Percentiles rank a stretch among this genome's conserved stretches.
These are phyloP conservation scores for Xerus inauris DNA, from an alignment of 2,113 vertebrate genomes.

Conservation along the genomic window DNA sequence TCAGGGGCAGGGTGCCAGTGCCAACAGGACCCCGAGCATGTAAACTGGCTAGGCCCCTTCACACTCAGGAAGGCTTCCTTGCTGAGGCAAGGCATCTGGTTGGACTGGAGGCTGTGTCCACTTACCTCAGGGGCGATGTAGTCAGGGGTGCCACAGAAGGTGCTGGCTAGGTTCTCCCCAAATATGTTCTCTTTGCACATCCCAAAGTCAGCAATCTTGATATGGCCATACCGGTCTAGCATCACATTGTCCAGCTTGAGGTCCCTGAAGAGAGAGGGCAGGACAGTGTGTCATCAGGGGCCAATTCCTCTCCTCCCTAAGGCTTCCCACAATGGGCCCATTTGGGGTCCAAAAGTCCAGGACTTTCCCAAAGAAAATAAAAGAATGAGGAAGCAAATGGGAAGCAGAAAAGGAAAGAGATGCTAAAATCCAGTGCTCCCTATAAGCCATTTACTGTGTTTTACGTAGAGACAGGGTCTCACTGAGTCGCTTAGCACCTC, in stretches of 20 bases:
- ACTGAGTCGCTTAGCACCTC: no score
- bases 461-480: no score
- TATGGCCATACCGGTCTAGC: constrained; percentile 95
- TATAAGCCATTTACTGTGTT: not conserved
- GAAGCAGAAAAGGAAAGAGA: not conserved
- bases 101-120: rapidly evolving
- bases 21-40: rapidly evolving
- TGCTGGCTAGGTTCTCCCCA: constrained; percentile 94
- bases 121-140: constrained; percentile 95
- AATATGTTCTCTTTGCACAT: constrained; percentile 98
- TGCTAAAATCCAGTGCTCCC: not conserved
- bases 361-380: not conserved
- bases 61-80: not conserved
- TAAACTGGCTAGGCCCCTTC: not conserved
- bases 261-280: constrained; percentile 87
- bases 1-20: not conserved
- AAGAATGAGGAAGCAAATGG: not conserved
- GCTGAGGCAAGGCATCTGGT: not conserved
- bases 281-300: not conserved
- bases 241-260: constrained; percentile 99
- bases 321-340: not conserved
- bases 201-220: constrained; percentile 98
- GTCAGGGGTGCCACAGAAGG: constrained; percentile 98
- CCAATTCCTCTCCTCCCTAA: not conserved
- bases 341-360: not conserved